These are phyloP conservation scores for Pocota personata DNA, from an alignment of 2,888 invertebrate species.

Conservation along the genomic window DNA sequence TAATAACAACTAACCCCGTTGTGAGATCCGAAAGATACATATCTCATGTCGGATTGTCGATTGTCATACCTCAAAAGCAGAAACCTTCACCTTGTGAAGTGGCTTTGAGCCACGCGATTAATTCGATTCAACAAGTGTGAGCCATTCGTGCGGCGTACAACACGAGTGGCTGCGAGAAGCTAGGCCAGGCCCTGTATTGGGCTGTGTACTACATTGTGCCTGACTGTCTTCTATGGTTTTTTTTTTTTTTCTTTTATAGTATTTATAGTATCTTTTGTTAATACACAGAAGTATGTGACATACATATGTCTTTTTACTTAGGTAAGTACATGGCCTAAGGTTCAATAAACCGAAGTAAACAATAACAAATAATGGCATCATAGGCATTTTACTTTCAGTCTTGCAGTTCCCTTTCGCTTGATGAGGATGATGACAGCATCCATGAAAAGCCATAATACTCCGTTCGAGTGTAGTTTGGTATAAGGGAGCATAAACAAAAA, in stretches of 20 bases:
- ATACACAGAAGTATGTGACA: background rate
- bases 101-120: slow-evolving; percentile 12
- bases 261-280: background rate
- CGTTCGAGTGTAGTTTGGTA: background rate
- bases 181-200: too few relatives aligned
- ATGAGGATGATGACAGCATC: background rate
- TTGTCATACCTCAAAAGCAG: slow-evolving; percentile 24
- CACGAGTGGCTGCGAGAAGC: too few relatives aligned
- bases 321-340: slow-evolving; percentile 19
- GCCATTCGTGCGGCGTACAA: too few relatives aligned
- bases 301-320: background rate
- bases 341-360: slow-evolving; percentile 33
- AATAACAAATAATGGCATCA: background rate
- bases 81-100: slow-evolving; percentile 49
- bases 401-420: slow-evolving; percentile 5
- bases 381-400: background rate
- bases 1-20: background rate
- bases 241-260: background rate
- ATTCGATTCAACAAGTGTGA: slow-evolving; percentile 20
- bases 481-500: background rate
- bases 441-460: background rate
- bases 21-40: background rate
- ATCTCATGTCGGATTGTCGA: slow-evolving; percentile 11
- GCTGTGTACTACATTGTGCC: too few relatives aligned
- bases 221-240: background rate